A percentile compares a stretch with the other conserved stretches of the same genome.
These are phyloP conservation scores for Trilocha varians DNA, from an alignment of 2,888 invertebrate genomes.

Conservation along the genomic window DNA sequence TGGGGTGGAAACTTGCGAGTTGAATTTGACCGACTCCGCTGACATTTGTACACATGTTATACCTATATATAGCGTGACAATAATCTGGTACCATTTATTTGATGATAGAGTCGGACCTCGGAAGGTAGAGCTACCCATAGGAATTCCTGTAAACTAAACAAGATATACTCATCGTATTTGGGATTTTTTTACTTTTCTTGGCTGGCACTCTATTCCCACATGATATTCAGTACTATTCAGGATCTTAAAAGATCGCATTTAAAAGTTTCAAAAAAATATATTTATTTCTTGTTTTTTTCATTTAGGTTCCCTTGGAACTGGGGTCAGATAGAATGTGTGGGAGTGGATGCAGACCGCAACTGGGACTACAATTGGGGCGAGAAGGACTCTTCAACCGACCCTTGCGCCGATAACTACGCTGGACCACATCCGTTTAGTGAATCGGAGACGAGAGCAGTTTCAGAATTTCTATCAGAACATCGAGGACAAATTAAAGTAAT, in stretches of 20 bases:
- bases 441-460: conserved; percentile 80
- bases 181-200: no score
- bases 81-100: no score
- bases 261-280: background rate
- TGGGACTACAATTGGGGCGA: conserved; percentile 83
- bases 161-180: no score
- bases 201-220: no score
- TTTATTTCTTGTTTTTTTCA: background rate
- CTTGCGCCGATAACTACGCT: conserved; percentile 82
- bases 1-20: no score
- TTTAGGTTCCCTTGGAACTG: conserved; percentile 71
- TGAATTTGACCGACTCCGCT: no score
- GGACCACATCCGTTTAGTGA: conserved; percentile 84
- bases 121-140: no score
- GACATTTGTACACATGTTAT: no score
- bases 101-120: no score
- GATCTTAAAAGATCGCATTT: background rate
- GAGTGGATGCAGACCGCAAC: conserved; percentile 85
- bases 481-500: conserved; percentile 75
- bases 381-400: conserved; percentile 78
- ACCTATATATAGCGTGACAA: no score
- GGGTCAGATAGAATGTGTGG: conserved; percentile 77
- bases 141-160: no score
- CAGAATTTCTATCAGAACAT: conserved; percentile 73
- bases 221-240: no score